phyloP scores from a whole-genome alignment of 2,888 invertebrate species.

The Lutraria lutraria region DNA sequence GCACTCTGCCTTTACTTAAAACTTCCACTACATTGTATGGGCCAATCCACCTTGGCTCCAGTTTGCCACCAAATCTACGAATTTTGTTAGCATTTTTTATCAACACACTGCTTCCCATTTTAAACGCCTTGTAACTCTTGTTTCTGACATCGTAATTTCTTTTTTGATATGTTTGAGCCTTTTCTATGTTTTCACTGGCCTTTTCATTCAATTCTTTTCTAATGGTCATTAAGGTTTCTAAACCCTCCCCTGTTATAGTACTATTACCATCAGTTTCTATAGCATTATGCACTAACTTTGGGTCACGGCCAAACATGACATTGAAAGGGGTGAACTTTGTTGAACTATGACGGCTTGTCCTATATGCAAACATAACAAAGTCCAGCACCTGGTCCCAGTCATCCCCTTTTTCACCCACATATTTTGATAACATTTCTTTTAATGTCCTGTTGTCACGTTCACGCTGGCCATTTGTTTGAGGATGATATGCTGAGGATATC shows the following conservation, averaged over 20 bases:
- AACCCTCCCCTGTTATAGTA: background rate
- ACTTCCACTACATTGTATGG: background rate
- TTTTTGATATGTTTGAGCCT: constrained; percentile 6
- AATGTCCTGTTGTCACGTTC: too few species aligned
- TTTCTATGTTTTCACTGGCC: background rate
- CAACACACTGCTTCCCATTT: background rate
- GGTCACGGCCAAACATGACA: constrained; percentile 5
- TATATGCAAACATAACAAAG: background rate
- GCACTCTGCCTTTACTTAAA: background rate
- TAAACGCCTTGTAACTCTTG: background rate
- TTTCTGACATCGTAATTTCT: constrained; percentile 13
- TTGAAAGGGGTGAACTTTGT: constrained; percentile 6
- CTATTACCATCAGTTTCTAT: background rate
- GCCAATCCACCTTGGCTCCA: constrained; percentile 5
- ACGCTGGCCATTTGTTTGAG: too few species aligned
- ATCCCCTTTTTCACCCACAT: too few species aligned
- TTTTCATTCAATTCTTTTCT: background rate
- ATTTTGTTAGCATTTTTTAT: constrained; percentile 26
- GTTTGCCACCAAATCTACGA: constrained; percentile 12
- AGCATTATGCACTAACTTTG: background rate
- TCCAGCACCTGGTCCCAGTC: background rate
- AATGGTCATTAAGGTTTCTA: background rate
- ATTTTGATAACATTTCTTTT: too few species aligned
- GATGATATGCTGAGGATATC: background rate
- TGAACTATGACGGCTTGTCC: background rate